Percentiles rank a stretch among this genome's conserved stretches.
Conservation (phyloP, 2,113 vertebrate species). For the Dicerorhinus sumatrensis region DNA sequence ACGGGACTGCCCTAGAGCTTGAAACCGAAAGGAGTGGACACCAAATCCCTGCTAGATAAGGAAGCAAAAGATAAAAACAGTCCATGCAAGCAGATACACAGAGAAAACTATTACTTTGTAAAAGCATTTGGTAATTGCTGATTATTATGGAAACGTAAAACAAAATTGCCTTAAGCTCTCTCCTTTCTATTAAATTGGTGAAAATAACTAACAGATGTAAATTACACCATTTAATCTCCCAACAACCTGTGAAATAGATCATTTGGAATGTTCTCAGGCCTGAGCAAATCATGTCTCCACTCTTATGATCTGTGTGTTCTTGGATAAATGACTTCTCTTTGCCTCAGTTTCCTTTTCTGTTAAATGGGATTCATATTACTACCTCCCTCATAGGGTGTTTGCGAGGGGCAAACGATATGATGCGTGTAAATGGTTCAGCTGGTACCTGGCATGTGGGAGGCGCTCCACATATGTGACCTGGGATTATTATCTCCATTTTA, state of each 20-base stretch:
- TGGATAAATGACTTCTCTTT: not conserved
- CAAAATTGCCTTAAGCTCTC: not conserved
- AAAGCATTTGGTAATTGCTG: not conserved
- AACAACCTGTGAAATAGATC: not conserved
- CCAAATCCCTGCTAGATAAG: not conserved
- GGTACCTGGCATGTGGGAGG: not conserved
- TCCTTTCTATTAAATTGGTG: not conserved
- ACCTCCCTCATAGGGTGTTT: not conserved
- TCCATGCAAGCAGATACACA: not conserved
- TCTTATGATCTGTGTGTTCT: not conserved
- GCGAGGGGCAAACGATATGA: not conserved
- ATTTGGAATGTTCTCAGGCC: not conserved
- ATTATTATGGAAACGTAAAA: not conserved
- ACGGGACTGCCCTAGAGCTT: not conserved
- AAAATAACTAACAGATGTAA: not conserved
- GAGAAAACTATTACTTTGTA: not conserved
- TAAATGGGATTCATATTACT: not conserved
- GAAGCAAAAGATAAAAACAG: not conserved
- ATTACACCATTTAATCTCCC: not conserved
- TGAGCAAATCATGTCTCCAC: not conserved
- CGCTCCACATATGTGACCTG: not conserved
- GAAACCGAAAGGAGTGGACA: not conserved
- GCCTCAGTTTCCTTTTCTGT: not conserved
- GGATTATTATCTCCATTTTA: not conserved
- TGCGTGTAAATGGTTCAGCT: no score